Conservation (phyloP, 2,888 invertebrate genomes). For the Malthinus flaveolus region DNA sequence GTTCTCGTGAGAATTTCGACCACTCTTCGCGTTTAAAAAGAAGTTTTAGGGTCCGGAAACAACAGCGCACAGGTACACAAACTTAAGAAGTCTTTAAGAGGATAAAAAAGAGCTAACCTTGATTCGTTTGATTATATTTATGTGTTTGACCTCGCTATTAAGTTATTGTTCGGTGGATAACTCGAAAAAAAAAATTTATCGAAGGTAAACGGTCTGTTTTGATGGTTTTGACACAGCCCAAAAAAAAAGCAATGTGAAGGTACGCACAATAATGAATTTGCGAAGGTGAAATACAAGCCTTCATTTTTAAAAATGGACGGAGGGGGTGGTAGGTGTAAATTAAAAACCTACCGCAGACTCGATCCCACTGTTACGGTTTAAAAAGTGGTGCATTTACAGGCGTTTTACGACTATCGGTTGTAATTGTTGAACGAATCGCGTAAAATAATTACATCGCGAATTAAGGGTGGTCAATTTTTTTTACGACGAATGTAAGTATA, state of each 20-base stretch:
- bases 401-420: constrained; percentile 24
- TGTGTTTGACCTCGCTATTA: constrained; percentile 19
- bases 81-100: constrained; percentile 32
- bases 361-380: constrained; percentile 7
- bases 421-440: not conserved
- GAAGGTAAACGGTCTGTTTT: constrained; percentile 21
- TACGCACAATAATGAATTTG: constrained; percentile 8
- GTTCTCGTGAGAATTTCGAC: not conserved
- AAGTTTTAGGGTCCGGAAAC: constrained; percentile 15
- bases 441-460: not conserved
- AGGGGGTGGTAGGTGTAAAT: constrained; percentile 5
- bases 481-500: no score
- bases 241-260: constrained; percentile 15
- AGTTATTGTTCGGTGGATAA: constrained; percentile 24
- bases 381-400: constrained; percentile 22
- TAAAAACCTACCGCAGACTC: constrained; percentile 27
- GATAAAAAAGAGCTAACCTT: constrained; percentile 22
- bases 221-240: not conserved
- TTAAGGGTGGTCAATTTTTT: no score
- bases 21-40: not conserved
- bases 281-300: constrained; percentile 20
- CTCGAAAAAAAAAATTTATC: constrained; percentile 15
- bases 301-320: constrained; percentile 9
- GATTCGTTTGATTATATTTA: constrained; percentile 30
- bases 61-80: constrained; percentile 24